Conservation (phyloP, 2,888 invertebrate species). For the Tethea ocularis region DNA sequence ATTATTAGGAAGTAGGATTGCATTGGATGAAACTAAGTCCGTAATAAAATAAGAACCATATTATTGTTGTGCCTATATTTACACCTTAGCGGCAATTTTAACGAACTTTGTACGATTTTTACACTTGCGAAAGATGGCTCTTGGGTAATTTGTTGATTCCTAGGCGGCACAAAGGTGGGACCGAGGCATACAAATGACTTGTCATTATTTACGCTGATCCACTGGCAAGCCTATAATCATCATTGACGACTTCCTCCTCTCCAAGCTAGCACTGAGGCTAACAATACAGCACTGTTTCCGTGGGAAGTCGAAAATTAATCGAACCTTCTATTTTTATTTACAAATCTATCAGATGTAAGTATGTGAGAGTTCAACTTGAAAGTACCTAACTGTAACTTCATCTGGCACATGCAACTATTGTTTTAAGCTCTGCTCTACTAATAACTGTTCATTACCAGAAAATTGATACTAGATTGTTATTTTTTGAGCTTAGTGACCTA, state of each 20-base stretch:
- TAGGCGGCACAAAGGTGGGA: slow-evolving; percentile 23
- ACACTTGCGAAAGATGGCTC: not conserved
- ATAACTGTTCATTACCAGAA: not conserved
- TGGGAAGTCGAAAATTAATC: slow-evolving; percentile 61
- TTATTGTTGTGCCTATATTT: no score
- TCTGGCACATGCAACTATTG: not conserved
- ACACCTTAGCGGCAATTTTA: no score
- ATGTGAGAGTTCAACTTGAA: slow-evolving; percentile 18
- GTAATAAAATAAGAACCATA: no score
- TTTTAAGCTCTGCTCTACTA: not conserved
- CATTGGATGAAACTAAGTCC: no score
- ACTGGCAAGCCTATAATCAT: slow-evolving; percentile 52
- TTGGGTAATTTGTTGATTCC: slow-evolving; percentile 18
- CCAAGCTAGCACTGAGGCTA: slow-evolving; percentile 38
- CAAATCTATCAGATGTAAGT: slow-evolving; percentile 27
- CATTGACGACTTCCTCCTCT: slow-evolving; percentile 67
- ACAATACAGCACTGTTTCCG: slow-evolving; percentile 59
- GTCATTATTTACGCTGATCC: slow-evolving; percentile 67
- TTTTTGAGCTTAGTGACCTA: not conserved
- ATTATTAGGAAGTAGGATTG: no score
- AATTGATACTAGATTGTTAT: not conserved
- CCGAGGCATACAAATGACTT: slow-evolving; percentile 49
- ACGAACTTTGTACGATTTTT: no score
- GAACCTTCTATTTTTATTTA: slow-evolving; percentile 21
- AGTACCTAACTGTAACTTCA: slow-evolving; percentile 6